These are phyloP conservation scores for Lathronympha strigana DNA, from an alignment of 2,888 invertebrate species.

Conservation along the genomic window DNA sequence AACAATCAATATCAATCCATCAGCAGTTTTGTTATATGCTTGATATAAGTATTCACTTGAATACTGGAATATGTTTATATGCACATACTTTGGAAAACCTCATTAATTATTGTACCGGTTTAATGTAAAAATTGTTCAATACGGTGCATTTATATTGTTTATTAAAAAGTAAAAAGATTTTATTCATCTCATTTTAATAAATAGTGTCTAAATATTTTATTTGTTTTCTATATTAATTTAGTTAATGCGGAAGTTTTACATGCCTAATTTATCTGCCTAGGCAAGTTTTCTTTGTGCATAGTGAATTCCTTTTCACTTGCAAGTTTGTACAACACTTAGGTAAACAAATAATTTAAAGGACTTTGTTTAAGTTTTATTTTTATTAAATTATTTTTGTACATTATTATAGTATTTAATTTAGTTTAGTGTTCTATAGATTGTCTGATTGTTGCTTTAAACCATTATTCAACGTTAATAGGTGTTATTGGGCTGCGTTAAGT, in stretches of 20 bases:
- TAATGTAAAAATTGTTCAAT: not conserved
- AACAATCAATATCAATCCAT: conserved; percentile 23
- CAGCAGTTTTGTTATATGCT: not conserved
- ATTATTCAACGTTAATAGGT: not conserved
- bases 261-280: conserved; percentile 20
- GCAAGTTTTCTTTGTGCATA: not conserved
- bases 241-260: conserved; percentile 31
- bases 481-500: conserved; percentile 7
- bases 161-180: not conserved
- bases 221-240: too few species aligned
- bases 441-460: too few species aligned
- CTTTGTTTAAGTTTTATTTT: too few species aligned
- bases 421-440: too few species aligned
- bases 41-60: not conserved
- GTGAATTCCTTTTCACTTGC: conserved; percentile 8
- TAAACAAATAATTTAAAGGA: not conserved
- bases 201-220: too few species aligned
- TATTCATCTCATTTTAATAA: not conserved
- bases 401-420: too few species aligned
- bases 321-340: not conserved
- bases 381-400: too few species aligned
- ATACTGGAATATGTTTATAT: not conserved
- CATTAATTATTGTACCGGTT: not conserved
- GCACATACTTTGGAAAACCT: not conserved
- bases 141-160: not conserved